These are phyloP conservation scores for Anarrhichthys ocellatus DNA, from an alignment of 2,113 vertebrate species.

Conservation along the genomic window DNA sequence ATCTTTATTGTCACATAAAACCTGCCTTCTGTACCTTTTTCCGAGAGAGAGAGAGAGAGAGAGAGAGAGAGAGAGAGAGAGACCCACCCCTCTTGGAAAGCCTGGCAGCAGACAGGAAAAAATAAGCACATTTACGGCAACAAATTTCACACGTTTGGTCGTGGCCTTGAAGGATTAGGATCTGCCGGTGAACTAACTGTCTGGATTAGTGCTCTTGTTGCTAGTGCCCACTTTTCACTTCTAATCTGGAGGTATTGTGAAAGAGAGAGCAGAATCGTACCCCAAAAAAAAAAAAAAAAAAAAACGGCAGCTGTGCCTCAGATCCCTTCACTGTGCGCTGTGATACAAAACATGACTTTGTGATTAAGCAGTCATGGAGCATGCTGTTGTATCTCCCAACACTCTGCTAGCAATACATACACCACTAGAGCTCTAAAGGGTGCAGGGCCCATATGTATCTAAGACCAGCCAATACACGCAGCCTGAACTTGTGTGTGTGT, in stretches of 20 bases:
- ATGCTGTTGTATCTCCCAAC: constrained; percentile 43
- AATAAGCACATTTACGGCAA: constrained; percentile 62
- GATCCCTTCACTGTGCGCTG: constrained; percentile 51
- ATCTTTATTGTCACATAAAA: no score
- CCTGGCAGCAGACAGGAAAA: constrained; percentile 28
- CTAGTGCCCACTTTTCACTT: constrained; percentile 39
- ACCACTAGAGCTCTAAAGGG: constrained; percentile 21
- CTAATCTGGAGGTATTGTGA: constrained; percentile 57
- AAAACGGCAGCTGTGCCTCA: constrained; percentile 45
- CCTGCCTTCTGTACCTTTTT: constrained; percentile 57
- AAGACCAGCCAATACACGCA: constrained; percentile 7
- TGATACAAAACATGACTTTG: constrained; percentile 59
- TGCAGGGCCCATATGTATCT: constrained; percentile 12
- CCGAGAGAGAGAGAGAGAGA: background rate
- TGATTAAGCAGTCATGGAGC: constrained; percentile 68
- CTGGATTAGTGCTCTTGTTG: constrained; percentile 71
- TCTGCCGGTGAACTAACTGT: constrained; percentile 69
- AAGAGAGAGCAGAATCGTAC: constrained; percentile 10
- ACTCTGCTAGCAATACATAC: constrained; percentile 47
- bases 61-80: background rate
- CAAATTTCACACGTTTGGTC: constrained; percentile 68
- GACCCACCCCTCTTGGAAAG: constrained; percentile 20
- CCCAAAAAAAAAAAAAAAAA: constrained; percentile 21
- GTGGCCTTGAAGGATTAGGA: constrained; percentile 67
- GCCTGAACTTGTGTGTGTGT: constrained; percentile 31